Evolutionary conservation across 2,113 vertebrate genomes (phyloP), one percentile per base, ranked within the genome.

Genomic region (Urocitellus parryii): DNA sequence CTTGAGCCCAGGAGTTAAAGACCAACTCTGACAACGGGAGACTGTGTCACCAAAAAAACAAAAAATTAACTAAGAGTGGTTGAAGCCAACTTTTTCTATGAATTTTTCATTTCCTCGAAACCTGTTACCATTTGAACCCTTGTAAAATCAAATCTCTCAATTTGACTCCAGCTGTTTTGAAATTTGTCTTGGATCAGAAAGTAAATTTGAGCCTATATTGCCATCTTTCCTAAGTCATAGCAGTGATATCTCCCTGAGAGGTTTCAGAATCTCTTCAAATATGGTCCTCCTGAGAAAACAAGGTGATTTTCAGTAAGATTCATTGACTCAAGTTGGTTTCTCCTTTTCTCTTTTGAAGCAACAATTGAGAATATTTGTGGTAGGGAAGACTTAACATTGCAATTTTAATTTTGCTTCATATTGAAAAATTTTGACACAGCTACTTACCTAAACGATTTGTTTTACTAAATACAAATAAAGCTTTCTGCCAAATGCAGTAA

Each of bases 31-130:
- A 20, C 56, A 58, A 58, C 20, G 7, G 18, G 53, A 56, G 56
- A 56, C 18, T 2, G 0, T 18, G 16, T 58, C 20, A 58, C 20
- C 20, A 58, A 58, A 58, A 58, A 63, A 63, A 63, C 22, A 58
- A 61, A 61, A 61, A 9, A 6, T n/a, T 17, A 68, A 34, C 67
- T 67, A 17, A n/a, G 16, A 70, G 16, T 90, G 29, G 25, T 42
- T n/a, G 22, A 34, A 32, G 73, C 13, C 32, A 76, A 6, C 45
- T 94, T 95, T 84, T n/a, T 86, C 13, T 73, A 9, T 37, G 51
- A 34, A 70, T 68, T 80, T 84, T 96, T 24, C 34, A 42, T 88
- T 86, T 96, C 58, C 78, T 88, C n/a, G 73, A 76, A 91, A 80
- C 24, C 56, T 72, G 32, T 74, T 76, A 72, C 12, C 22, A 32